Evolutionary conservation across 2,797 vertebrate genomes (phyloP), one percentile per base, ranked within the genome.

Genomic region (Argyrosomus regius): DNA sequence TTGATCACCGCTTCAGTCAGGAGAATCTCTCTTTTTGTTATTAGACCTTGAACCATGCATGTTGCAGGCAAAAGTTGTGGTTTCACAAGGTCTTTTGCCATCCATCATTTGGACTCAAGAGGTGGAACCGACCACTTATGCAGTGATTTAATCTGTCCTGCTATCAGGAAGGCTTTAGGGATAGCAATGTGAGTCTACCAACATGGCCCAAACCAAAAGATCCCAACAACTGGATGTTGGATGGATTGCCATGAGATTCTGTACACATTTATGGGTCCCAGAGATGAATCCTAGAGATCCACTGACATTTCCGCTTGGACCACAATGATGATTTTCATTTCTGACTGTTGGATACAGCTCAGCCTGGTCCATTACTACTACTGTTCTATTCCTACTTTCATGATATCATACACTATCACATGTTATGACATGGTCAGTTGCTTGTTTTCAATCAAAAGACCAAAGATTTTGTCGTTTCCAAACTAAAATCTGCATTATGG

Each of bases 11-110:
- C 49, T 56, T 20, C 9, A 70, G 16, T 41, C 35, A 39, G 49
- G 50, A 83, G 0, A 26, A 69, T 61, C 45, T 75, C 73, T 69
- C 31, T 43, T 63, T 63, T 80, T 73, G 43, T 80, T 79, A 58
- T 82, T 54, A 77, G 43, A 9, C 14, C 26, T 59, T 49, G 58
- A 72, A 65, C 41, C 26, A 7, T 52, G 24, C 3, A 58, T 78
- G 56, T 52, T 75, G 63, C 53, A 64, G n/a, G 46, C 35, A 49
- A 39, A 54, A 39, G 5, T 41, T 54, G 53, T 6, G 57, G 58
- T 76, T 78, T 72, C 13, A 39, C 22, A 58, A 26, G 28, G 52
- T 49, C 81, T 78, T 56, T 20, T 76, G 3, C 18, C 24, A 49
- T 18, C 22, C 31, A 13, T 64, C 31, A 50, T 75, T 35, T 67